These are phyloP conservation scores for Caenorhabditis imperialis DNA, from an alignment of 2,888 invertebrate species.

Conservation along the genomic window DNA sequence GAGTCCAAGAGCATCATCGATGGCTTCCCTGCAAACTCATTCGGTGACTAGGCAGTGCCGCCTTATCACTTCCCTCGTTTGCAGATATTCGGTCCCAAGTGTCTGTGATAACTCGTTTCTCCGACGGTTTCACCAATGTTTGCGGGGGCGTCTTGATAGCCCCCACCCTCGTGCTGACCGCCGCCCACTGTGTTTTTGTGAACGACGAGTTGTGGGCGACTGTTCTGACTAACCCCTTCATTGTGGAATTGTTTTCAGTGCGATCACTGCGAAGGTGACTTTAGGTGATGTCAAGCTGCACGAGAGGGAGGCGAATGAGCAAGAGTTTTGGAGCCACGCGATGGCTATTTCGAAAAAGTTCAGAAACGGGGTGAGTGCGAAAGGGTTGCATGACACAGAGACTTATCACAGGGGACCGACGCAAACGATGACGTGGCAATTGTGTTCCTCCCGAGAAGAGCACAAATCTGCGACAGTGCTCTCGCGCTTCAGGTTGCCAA, in stretches of 20 bases:
- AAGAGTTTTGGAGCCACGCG: slow-evolving; percentile 40
- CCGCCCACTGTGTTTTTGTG: slow-evolving; percentile 41
- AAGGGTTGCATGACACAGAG: background rate
- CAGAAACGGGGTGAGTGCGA: slow-evolving; percentile 20
- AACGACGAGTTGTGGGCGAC: slow-evolving; percentile 14
- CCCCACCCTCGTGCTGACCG: slow-evolving; percentile 36
- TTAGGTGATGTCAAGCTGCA: slow-evolving; percentile 23
- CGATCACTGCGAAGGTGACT: slow-evolving; percentile 18
- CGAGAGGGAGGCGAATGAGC: slow-evolving; percentile 26
- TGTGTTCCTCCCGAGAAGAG: slow-evolving; percentile 31
- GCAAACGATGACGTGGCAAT: slow-evolving; percentile 46
- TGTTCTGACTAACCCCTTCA: background rate
- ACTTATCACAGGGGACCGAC: slow-evolving; percentile 17
- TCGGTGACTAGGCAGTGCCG: slow-evolving; percentile 14
- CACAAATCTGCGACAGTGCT: slow-evolving; percentile 13
- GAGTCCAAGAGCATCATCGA: slow-evolving; percentile 18
- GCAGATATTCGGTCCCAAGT: slow-evolving; percentile 41
- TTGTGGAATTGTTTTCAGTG: slow-evolving; percentile 10
- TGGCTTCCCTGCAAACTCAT: slow-evolving; percentile 34
- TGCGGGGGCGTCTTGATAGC: slow-evolving; percentile 46
- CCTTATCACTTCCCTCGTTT: background rate
- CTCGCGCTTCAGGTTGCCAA: slow-evolving; percentile 15
- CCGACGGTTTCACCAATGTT: slow-evolving; percentile 17
- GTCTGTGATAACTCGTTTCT: slow-evolving; percentile 32
- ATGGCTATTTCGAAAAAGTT: slow-evolving; percentile 23